phyloP scores from a whole-genome alignment of 1,140 invertebrate genomes.

The Dendrolimus kikuchii region DNA sequence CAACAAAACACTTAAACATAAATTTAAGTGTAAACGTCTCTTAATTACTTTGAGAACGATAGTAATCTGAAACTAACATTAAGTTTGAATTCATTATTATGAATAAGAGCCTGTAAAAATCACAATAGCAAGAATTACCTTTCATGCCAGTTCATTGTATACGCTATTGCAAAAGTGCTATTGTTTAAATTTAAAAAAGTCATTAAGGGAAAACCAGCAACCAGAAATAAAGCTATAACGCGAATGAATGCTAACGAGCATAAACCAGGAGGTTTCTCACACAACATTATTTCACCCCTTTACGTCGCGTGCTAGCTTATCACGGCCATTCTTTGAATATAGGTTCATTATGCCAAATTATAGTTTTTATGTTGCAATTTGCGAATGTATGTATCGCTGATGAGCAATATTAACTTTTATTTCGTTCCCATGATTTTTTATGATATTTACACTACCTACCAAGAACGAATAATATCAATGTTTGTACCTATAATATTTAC shows the following conservation, averaged over 20 bases:
- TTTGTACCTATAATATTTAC: no score
- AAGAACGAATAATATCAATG: no score
- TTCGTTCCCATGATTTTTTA: constrained; percentile 14
- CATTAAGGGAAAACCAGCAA: background rate
- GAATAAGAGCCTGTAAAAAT: no score
- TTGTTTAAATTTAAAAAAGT: background rate
- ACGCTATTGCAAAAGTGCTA: no score
- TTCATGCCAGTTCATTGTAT: no score
- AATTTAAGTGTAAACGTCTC: no score
- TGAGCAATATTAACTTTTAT: constrained; percentile 29
- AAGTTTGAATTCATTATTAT: no score
- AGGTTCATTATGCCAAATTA: constrained; percentile 56
- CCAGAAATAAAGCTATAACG: constrained; percentile 11
- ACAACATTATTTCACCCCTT: constrained; percentile 12
- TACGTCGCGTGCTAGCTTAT: constrained; percentile 40
- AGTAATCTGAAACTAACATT: no score
- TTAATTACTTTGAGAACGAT: no score
- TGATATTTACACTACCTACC: constrained; percentile 10
- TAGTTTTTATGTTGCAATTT: constrained; percentile 44
- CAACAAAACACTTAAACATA: no score
- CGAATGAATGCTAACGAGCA: constrained; percentile 18
- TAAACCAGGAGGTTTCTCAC: constrained; percentile 13
- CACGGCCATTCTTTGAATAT: constrained; percentile 31
- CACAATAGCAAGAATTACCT: no score
- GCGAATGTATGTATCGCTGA: constrained; percentile 45